Conservation (phyloP, 2,797 vertebrate genomes). For the Myripristis murdjan region DNA sequence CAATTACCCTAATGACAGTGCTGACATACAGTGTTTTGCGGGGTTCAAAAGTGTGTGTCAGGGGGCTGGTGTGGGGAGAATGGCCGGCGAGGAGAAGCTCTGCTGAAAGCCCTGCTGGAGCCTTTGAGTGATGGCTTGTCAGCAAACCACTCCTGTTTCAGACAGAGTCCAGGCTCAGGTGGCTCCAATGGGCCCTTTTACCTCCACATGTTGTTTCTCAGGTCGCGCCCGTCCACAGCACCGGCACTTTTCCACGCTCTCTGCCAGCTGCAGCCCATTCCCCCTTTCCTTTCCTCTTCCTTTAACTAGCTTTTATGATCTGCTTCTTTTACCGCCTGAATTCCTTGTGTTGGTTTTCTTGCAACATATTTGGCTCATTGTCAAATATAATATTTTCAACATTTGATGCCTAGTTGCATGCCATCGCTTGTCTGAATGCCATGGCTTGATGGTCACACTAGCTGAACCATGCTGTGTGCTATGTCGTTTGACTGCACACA, state of each 20-base stretch:
- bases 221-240: slow-evolving; percentile 57
- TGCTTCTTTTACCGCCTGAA: slow-evolving; percentile 32
- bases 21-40: slow-evolving; percentile 75
- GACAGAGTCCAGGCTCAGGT: slow-evolving; percentile 79
- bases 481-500: neutral
- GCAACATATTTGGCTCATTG: slow-evolving; percentile 19
- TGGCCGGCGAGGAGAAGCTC: slow-evolving; percentile 38
- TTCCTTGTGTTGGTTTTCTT: slow-evolving; percentile 14
- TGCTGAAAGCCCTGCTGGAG: slow-evolving; percentile 77
- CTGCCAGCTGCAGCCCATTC: slow-evolving; percentile 54
- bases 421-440: slow-evolving; percentile 23
- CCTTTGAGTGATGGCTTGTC: slow-evolving; percentile 84
- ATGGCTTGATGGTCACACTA: slow-evolving; percentile 47
- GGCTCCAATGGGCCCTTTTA: slow-evolving; percentile 65
- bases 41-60: slow-evolving; percentile 61
- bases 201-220: slow-evolving; percentile 59
- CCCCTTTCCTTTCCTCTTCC: slow-evolving; percentile 6
- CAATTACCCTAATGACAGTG: slow-evolving; percentile 82
- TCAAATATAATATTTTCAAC: too few species aligned
- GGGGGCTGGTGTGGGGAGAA: slow-evolving; percentile 25
- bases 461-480: neutral
- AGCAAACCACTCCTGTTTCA: slow-evolving; percentile 85
- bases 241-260: slow-evolving; percentile 45
- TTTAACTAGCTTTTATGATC: slow-evolving; percentile 19
- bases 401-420: slow-evolving; percentile 16